Conservation (phyloP, 2,888 invertebrate genomes). For the Nycteola revayana region DNA sequence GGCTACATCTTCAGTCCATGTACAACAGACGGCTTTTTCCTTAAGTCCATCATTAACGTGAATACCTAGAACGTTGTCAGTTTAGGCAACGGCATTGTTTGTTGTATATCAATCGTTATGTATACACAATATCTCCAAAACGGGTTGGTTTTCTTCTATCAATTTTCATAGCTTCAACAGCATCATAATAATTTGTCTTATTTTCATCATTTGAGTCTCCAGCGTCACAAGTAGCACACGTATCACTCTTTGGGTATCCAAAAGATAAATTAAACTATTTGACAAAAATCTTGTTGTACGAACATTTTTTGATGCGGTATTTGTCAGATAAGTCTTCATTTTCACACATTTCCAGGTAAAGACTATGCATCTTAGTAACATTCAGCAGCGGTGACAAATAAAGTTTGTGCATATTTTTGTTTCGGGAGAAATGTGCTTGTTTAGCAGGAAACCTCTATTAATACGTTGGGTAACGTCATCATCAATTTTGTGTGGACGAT, state of each 20-base stretch:
- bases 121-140: too few relatives aligned
- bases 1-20: constrained; percentile 22
- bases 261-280: constrained; percentile 34
- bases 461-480: constrained; percentile 2
- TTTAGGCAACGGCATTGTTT: too few relatives aligned
- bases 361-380: constrained; percentile 26
- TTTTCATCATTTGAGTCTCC: constrained; percentile 20
- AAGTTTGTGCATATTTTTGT: constrained; percentile 26
- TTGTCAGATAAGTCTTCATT: constrained; percentile 19
- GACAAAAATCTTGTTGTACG: constrained; percentile 26
- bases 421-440: constrained; percentile 28
- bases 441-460: constrained; percentile 19
- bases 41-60: too few relatives aligned
- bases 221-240: constrained; percentile 25
- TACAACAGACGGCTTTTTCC: constrained; percentile 20
- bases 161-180: constrained; percentile 19
- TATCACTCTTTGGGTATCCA: constrained; percentile 19
- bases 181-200: constrained; percentile 18
- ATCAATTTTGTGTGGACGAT: constrained; percentile 10
- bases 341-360: constrained; percentile 22
- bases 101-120: too few relatives aligned
- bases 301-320: constrained; percentile 23
- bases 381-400: constrained; percentile 31
- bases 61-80: too few relatives aligned
- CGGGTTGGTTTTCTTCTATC: constrained; percentile 15